Conservation (phyloP, 2,888 invertebrate genomes). For the Melieria omissa region DNA sequence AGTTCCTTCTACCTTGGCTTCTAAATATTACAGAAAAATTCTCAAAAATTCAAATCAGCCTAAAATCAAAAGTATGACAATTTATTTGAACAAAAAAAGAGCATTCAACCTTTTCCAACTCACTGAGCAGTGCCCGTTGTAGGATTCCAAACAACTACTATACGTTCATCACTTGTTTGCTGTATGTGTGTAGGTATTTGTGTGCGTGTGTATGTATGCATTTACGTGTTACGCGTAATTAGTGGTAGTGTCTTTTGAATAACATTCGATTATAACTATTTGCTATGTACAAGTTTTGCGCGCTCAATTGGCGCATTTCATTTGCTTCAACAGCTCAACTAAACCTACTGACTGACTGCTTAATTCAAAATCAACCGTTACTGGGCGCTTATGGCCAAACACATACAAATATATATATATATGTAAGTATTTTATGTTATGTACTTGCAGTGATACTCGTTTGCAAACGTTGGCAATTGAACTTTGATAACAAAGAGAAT, state of each 20-base stretch:
- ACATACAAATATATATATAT: conserved; percentile 12
- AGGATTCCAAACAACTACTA: background rate
- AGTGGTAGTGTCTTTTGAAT: background rate
- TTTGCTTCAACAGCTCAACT: background rate
- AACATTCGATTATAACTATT: conserved; percentile 5
- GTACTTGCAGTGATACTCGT: background rate
- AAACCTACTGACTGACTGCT: background rate
- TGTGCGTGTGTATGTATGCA: conserved; percentile 11
- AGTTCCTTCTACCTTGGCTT: no score
- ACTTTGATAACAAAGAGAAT: conserved; percentile 7
- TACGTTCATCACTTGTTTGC: background rate
- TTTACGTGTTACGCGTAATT: background rate
- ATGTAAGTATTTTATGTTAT: conserved; percentile 1
- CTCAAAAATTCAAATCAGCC: no score
- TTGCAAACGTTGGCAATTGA: background rate
- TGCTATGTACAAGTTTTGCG: no score
- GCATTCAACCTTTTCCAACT: conserved; percentile 13
- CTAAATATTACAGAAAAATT: no score
- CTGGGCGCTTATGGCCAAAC: background rate
- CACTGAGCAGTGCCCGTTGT: background rate
- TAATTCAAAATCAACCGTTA: no score
- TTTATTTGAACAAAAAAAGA: no score
- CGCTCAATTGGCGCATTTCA: no score
- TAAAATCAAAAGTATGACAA: no score
- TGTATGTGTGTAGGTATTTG: background rate